Evolutionary conservation across 2,888 invertebrate genomes (phyloP).

Genomic region (Leptopilina myrica): DNA sequence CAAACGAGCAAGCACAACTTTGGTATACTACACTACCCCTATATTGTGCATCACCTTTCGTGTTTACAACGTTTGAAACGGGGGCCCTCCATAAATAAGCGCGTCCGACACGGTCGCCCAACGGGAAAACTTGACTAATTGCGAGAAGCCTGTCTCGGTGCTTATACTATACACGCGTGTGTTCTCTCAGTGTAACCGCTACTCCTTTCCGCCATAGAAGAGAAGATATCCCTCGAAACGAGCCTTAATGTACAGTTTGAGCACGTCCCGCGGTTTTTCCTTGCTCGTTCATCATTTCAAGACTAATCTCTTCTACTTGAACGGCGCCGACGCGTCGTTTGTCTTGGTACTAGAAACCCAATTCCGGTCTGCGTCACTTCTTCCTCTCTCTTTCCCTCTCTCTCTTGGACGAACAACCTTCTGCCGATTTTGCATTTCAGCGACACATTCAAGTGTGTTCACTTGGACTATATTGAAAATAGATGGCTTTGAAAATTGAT

Average conservation of each 20-base stretch:
- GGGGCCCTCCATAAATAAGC: slow-evolving; percentile 35
- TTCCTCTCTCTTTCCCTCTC: not conserved
- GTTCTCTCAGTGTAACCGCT: slow-evolving; percentile 36
- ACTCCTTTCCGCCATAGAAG: slow-evolving; percentile 55
- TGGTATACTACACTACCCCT: not conserved
- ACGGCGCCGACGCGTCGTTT: slow-evolving; percentile 62
- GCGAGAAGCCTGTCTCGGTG: slow-evolving; percentile 60
- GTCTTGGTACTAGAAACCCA: slow-evolving; percentile 50
- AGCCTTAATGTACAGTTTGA: slow-evolving; percentile 58
- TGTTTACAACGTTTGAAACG: slow-evolving; percentile 40
- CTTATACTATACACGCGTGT: not conserved
- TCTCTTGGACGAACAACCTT: not conserved
- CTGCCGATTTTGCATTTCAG: not conserved
- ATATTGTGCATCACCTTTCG: slow-evolving; percentile 42
- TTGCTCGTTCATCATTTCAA: slow-evolving; percentile 50
- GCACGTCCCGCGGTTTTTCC: slow-evolving; percentile 61
- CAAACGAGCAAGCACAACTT: not conserved
- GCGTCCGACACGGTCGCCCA: slow-evolving; percentile 38
- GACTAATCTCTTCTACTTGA: slow-evolving; percentile 68
- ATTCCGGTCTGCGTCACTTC: slow-evolving; percentile 13
- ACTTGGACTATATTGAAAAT: no score
- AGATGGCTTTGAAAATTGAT: no score
- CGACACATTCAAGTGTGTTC: not conserved
- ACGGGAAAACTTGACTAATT: slow-evolving; percentile 54
- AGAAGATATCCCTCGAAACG: slow-evolving; percentile 55